phyloP scores from a whole-genome alignment of 1,140 invertebrate species.

The Drosophila suzukii region DNA sequence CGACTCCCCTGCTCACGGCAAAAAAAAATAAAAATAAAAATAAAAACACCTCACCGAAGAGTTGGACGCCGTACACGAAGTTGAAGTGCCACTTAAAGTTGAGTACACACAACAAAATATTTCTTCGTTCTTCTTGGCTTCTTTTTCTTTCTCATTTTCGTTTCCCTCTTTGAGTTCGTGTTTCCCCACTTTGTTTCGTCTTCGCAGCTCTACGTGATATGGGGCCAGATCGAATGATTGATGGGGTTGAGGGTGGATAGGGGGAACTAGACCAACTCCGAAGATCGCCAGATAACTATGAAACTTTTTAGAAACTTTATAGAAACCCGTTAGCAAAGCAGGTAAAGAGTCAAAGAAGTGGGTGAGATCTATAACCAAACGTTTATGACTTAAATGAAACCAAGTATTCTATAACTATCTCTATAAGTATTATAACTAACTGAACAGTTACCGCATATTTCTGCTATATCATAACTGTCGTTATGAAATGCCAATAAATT shows the following conservation, averaged over 20 bases:
- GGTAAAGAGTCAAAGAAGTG: not conserved
- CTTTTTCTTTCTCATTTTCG: constrained; percentile 4
- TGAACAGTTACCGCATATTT: too few species aligned
- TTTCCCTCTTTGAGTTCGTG: not conserved
- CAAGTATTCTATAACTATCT: too few species aligned
- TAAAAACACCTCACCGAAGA: constrained; percentile 38
- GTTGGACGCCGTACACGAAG: constrained; percentile 35
- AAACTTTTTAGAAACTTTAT: constrained; percentile 11
- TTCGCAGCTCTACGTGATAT: constrained; percentile 48
- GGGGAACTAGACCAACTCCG: constrained; percentile 19
- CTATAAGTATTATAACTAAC: too few species aligned
- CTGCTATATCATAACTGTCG: not conserved
- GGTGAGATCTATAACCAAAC: too few species aligned
- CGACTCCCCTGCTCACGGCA: constrained; percentile 29
- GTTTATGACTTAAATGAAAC: too few species aligned
- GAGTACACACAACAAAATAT: constrained; percentile 57
- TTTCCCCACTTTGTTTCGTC: not conserved
- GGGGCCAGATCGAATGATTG: constrained; percentile 55
- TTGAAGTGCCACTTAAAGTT: constrained; percentile 56
- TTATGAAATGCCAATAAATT: not conserved
- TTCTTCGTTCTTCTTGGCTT: constrained; percentile 27
- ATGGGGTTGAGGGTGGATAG: constrained; percentile 22
- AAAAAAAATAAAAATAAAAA: constrained; percentile 6
- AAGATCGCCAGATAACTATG: constrained; percentile 24
- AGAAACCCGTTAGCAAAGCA: not conserved